Conservation (phyloP, 1,140 invertebrate species). For the Tetramorium parvispinum region DNA sequence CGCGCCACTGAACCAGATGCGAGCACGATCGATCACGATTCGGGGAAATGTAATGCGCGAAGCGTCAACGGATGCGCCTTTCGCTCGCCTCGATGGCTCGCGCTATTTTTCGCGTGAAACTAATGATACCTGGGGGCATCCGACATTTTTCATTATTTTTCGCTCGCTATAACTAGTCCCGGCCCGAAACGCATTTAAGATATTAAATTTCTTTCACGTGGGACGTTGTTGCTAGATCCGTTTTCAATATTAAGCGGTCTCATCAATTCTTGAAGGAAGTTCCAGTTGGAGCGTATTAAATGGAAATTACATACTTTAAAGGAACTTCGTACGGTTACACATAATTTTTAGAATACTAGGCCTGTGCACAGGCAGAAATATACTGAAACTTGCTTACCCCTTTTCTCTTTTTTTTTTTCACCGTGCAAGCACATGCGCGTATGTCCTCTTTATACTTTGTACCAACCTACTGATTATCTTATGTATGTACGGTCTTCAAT, state of each 20-base stretch:
- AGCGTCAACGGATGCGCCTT: conserved; percentile 29
- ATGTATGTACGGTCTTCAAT: conserved; percentile 32
- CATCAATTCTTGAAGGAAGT: conserved; percentile 10
- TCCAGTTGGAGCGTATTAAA: conserved; percentile 9
- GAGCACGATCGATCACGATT: conserved; percentile 46
- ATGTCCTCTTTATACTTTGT: conserved; percentile 1
- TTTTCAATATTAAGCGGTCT: background rate
- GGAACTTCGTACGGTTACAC: background rate
- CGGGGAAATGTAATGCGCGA: conserved; percentile 17
- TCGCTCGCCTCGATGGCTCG: conserved; percentile 2
- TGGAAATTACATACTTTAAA: conserved; percentile 30
- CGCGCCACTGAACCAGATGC: conserved; percentile 55
- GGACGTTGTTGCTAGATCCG: background rate
- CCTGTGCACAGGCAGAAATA: conserved; percentile 1
- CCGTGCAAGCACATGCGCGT: background rate
- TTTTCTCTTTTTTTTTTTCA: conserved; percentile 16
- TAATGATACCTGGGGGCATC: conserved; percentile 8
- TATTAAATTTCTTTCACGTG: conserved; percentile 13
- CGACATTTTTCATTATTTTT: conserved; percentile 2
- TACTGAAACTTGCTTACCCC: conserved; percentile 10
- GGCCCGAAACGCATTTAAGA: background rate
- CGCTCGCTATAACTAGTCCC: background rate
- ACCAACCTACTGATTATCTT: conserved; percentile 52
- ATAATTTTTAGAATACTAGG: conserved; percentile 22
- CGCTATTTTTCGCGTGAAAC: conserved; percentile 24